phyloP scores from a whole-genome alignment of 2,797 vertebrate species.

The Discoglossus pictus region DNA sequence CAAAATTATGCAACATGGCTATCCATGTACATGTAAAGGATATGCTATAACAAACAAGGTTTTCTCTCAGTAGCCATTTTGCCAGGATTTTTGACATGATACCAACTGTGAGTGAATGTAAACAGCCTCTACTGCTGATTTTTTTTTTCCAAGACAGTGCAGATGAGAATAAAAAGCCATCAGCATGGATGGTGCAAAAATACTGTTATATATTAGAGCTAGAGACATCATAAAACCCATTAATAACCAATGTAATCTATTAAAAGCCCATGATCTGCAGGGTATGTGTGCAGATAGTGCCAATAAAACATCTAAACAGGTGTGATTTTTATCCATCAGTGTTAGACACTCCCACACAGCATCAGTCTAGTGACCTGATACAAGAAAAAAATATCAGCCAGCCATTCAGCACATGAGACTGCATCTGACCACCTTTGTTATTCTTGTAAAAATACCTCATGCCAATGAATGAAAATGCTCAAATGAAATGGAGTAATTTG shows the following conservation, averaged over 20 bases:
- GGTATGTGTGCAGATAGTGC: not conserved
- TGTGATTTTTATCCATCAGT: conserved; percentile 43
- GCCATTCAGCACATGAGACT: conserved; percentile 45
- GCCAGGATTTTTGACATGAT: conserved; percentile 62
- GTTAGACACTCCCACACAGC: conserved; percentile 46
- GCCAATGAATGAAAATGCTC: conserved; percentile 1
- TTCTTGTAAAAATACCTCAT: conserved; percentile 35
- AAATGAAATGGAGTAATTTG: not conserved
- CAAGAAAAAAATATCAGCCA: conserved; percentile 37
- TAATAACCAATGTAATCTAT: not conserved
- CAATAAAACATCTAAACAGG: conserved; percentile 35
- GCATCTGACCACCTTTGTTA: conserved; percentile 50
- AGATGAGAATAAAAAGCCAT: conserved; percentile 4
- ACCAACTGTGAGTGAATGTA: conserved; percentile 62
- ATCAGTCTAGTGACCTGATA: conserved; percentile 50
- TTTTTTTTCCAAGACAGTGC: conserved; percentile 3
- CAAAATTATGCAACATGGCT: conserved; percentile 18
- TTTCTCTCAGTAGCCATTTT: conserved; percentile 67
- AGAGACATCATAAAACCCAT: not conserved
- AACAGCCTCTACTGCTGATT: conserved; percentile 50
- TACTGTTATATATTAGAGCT: not conserved
- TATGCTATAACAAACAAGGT: conserved; percentile 53
- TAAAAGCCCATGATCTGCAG: not conserved
- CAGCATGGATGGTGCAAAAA: not conserved
- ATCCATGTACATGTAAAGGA: conserved; percentile 30